A percentile compares a stretch with the other conserved stretches of the same genome.
phyloP scores from a whole-genome alignment of 2,797 vertebrate species.

The Chlorospingus semifuscus region DNA sequence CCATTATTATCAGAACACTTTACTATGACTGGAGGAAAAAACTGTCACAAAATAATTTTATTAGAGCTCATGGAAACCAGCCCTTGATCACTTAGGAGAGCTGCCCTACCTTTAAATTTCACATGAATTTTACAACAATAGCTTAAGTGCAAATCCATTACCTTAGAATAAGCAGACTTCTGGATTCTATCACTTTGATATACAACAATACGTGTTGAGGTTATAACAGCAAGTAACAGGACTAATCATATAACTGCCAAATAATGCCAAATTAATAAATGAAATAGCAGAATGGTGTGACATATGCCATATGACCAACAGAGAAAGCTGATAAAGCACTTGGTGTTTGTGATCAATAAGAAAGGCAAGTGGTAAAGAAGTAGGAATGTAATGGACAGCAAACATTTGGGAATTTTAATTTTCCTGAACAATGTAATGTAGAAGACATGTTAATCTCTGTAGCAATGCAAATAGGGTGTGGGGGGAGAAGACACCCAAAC shows the following conservation, averaged over 20 bases:
- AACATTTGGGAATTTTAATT: not conserved
- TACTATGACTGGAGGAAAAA: not conserved
- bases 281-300: not conserved
- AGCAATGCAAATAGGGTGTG: not conserved
- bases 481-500: not conserved
- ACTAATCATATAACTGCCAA: not conserved
- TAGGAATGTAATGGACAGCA: not conserved
- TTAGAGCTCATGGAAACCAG: not conserved
- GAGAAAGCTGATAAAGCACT: not conserved
- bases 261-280: not conserved
- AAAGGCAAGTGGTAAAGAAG: not conserved
- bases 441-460: not conserved
- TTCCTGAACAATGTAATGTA: not conserved
- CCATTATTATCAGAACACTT: not conserved
- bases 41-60: not conserved
- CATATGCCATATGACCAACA: not conserved
- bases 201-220: not conserved
- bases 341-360: not conserved
- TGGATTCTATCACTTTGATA: not conserved
- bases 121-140: not conserved
- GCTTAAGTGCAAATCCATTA: not conserved
- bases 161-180: not conserved
- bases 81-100: not conserved
- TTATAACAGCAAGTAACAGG: not conserved
- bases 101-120: not conserved